Evolutionary conservation across 2,797 vertebrate genomes (phyloP).

Genomic region (Crax fasciolata): DNA sequence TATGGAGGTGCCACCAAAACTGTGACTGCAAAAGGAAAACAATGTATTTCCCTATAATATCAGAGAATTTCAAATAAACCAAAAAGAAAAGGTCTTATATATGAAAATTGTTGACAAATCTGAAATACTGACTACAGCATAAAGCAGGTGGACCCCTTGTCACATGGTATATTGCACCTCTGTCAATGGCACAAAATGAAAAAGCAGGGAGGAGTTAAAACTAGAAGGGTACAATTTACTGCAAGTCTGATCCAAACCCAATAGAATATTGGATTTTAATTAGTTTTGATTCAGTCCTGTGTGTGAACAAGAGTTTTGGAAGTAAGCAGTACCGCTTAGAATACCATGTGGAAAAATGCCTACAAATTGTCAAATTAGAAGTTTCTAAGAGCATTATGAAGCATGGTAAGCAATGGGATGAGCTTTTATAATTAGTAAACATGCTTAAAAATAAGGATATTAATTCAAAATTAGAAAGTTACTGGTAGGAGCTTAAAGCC

Average conservation of each 20-base stretch:
- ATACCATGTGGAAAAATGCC: neutral
- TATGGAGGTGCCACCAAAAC: neutral
- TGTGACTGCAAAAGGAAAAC: neutral
- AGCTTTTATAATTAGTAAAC: neutral
- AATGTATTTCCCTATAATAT: neutral
- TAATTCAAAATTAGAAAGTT: neutral
- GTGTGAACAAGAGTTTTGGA: neutral
- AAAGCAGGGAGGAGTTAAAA: neutral
- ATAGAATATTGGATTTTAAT: neutral
- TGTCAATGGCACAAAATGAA: neutral
- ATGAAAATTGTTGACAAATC: neutral
- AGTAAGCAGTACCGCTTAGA: neutral
- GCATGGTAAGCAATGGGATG: neutral
- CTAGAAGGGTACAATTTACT: neutral
- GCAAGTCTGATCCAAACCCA: neutral
- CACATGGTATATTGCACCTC: neutral
- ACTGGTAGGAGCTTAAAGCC: neutral
- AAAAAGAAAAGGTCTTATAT: neutral
- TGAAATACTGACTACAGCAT: neutral
- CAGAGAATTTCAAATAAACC: neutral
- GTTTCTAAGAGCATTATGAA: neutral
- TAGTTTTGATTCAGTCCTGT: neutral
- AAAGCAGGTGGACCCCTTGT: neutral
- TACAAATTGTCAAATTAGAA: neutral
- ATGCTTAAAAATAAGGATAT: neutral